phyloP scores from a whole-genome alignment of 2,888 invertebrate genomes.

The Zeuzera pyrina region DNA sequence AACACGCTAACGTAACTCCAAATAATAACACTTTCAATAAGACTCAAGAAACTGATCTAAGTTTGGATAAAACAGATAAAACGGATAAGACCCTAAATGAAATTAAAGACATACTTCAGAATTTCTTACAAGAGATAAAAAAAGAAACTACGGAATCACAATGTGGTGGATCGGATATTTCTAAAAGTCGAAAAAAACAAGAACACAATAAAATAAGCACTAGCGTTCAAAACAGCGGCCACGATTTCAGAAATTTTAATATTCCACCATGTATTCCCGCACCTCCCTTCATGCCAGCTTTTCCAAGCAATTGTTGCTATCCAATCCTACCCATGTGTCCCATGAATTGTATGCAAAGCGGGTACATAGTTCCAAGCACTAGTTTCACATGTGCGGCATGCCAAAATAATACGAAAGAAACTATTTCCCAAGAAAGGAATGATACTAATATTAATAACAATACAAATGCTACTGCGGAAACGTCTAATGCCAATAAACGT shows the following conservation, averaged over 20 bases:
- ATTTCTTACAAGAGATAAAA: constrained; percentile 53
- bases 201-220: constrained; percentile 19
- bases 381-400: constrained; percentile 45
- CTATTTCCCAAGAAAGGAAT: constrained; percentile 15
- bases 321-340: constrained; percentile 50
- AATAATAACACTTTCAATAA: constrained; percentile 33
- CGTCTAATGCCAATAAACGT: constrained; percentile 7
- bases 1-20: constrained; percentile 19
- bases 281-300: constrained; percentile 28
- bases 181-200: constrained; percentile 20
- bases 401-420: constrained; percentile 26
- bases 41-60: constrained; percentile 31
- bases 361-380: constrained; percentile 34
- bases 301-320: constrained; percentile 48
- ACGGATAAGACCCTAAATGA: constrained; percentile 55
- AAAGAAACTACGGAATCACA: constrained; percentile 37
- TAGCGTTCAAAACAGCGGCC: constrained; percentile 26
- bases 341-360: constrained; percentile 44
- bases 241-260: constrained; percentile 23
- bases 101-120: constrained; percentile 58
- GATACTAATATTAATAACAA: background rate
- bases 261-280: constrained; percentile 13
- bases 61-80: constrained; percentile 19
- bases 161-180: constrained; percentile 14
- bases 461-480: background rate